A percentile compares a stretch with the other conserved stretches of the same genome.
Conservation (phyloP, 2,888 invertebrate genomes). For the Lasioglossum villosulum region DNA sequence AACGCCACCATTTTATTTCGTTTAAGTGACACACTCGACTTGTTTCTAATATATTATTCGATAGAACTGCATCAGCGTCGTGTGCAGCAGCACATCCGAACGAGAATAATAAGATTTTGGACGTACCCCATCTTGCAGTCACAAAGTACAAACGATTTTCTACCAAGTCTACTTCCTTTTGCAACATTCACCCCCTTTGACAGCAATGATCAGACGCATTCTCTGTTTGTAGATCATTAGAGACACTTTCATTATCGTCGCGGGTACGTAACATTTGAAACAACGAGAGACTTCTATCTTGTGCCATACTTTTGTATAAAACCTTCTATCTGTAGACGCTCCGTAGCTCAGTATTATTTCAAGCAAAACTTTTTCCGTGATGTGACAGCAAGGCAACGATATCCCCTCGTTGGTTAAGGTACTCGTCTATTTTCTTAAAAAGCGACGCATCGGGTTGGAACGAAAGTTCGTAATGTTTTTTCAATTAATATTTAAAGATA, state of each 20-base stretch:
- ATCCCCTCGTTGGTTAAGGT: not conserved
- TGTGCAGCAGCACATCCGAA: not conserved
- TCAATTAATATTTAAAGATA: not conserved
- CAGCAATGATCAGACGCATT: not conserved
- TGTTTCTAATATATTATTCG: not conserved
- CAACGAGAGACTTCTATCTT: constrained; percentile 9
- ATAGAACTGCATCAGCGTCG: constrained; percentile 7
- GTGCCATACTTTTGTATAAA: constrained; percentile 11
- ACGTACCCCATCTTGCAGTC: constrained; percentile 12
- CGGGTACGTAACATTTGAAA: constrained; percentile 4
- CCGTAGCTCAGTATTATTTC: not conserved
- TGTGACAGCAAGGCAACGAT: constrained; percentile 3
- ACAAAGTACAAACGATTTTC: constrained; percentile 11
- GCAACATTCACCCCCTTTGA: not conserved
- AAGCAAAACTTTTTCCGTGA: not conserved
- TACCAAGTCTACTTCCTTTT: not conserved
- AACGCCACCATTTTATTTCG: not conserved
- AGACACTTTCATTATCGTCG: not conserved
- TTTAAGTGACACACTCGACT: not conserved
- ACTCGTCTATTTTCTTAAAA: constrained; percentile 5
- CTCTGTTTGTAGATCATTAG: not conserved
- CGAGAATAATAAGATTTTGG: constrained; percentile 11
- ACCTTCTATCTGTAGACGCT: not conserved
- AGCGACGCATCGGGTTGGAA: not conserved
- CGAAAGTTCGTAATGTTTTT: not conserved